Evolutionary conservation across 2,888 invertebrate genomes (phyloP), one percentile per base, ranked within the genome.

Genomic region (Sarcophaga carnaria): DNA sequence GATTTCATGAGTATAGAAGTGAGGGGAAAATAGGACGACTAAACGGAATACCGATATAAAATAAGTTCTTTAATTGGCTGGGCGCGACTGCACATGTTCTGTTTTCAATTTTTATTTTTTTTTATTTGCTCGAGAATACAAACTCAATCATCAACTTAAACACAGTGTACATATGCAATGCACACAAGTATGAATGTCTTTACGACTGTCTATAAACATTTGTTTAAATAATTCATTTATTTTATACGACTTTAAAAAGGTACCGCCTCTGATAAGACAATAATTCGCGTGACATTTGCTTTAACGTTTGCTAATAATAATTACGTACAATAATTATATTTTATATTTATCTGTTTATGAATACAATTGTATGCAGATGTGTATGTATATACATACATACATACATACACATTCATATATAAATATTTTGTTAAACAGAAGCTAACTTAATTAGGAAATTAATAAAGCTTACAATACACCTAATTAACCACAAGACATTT

Each of bases 381-480:
- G 14, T 70, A 45, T n/a, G 62, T 49, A 37, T 17, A 67, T 60
- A 60, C 49, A 45, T 22, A 64, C 64, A 20, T 22, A 64, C 1
- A 45, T 12, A 54, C 14, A 22, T 17, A n/a, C 62, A 5, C n/a
- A 59, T 66, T 22, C 62, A 3, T 67, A 54, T 74, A n/a, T 6
- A 54, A 66, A 45, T 74, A 60, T 54, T 60, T 64, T 79, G 76
- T 75, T 47, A 85, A 88, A 89, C 89, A 86, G 89, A 89, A 89
- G 89, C 89, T 88, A 89, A 89, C 87, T 89, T 92, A 92, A 92
- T 92, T 92, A 90, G 90, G 88, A 87, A 86, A 89, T 88, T 82
- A 86, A 83, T 83, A 79, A 78, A 87, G 89, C 88, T 89, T 90
- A 91, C 89, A 90, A 91, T 91, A 91, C 89, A 88, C 88, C 88